These are phyloP conservation scores for Pheucticus melanocephalus DNA, from an alignment of 2,113 vertebrate genomes.

Conservation along the genomic window DNA sequence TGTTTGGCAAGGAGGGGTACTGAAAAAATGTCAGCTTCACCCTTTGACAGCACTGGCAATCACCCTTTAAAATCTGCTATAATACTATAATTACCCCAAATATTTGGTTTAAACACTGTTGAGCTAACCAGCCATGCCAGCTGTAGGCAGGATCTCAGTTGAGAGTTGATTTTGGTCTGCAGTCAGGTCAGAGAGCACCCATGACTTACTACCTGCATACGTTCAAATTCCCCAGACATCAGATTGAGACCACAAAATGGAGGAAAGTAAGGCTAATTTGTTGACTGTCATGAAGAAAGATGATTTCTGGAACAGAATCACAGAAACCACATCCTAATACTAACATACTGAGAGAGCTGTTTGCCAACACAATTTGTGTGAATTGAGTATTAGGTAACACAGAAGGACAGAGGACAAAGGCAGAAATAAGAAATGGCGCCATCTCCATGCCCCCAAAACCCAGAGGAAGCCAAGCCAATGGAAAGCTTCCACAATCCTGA, in stretches of 20 bases:
- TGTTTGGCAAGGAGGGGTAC: not conserved
- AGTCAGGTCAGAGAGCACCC: slow-evolving; percentile 23
- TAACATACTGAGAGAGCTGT: not conserved
- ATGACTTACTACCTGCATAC: slow-evolving; percentile 31
- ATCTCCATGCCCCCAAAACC: not conserved
- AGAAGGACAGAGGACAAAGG: slow-evolving; percentile 29
- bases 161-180: slow-evolving; percentile 10
- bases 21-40: slow-evolving; percentile 27
- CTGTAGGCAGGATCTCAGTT: not conserved
- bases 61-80: slow-evolving; percentile 30
- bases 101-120: slow-evolving; percentile 33
- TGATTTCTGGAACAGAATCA: slow-evolving; percentile 37
- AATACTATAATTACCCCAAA: slow-evolving; percentile 32
- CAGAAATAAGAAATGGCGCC: slow-evolving; percentile 20
- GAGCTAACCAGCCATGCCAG: not conserved
- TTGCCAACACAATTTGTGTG: slow-evolving; percentile 36
- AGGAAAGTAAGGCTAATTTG: slow-evolving; percentile 34
- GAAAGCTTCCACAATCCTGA: slow-evolving; percentile 32
- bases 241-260: slow-evolving; percentile 31
- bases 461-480: not conserved
- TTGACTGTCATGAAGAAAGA: slow-evolving; percentile 55
- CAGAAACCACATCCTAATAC: slow-evolving; percentile 41
- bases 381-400: slow-evolving; percentile 30
- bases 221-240: not conserved
- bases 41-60: slow-evolving; percentile 41